phyloP scores from a whole-genome alignment of 2,797 vertebrate genomes.

The Bufotes viridis region DNA sequence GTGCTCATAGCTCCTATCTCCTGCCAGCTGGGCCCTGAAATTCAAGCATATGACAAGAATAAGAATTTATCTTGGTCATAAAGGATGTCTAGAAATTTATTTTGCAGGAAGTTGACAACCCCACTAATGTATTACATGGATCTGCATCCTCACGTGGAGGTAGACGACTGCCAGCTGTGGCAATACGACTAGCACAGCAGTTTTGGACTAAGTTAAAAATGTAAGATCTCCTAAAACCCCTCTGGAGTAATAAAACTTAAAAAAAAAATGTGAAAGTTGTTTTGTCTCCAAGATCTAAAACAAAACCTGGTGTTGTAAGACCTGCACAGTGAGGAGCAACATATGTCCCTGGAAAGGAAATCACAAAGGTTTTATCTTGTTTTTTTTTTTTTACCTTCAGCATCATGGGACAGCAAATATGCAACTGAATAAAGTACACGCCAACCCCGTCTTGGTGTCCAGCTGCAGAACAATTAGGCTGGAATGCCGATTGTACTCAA shows the following conservation, averaged over 20 bases:
- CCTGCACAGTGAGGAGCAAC: conserved; percentile 32
- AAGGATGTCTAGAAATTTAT: conserved; percentile 16
- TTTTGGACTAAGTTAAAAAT: conserved; percentile 38
- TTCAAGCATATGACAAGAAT: not conserved
- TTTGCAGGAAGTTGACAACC: conserved; percentile 17
- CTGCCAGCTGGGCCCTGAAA: not conserved
- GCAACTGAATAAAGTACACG: conserved; percentile 26
- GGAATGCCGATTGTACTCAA: conserved; percentile 49
- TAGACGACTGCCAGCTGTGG: conserved; percentile 27
- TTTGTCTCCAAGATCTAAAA: conserved; percentile 58
- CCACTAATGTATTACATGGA: conserved; percentile 7
- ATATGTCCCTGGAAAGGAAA: conserved; percentile 53
- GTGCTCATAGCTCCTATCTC: not conserved
- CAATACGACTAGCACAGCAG: conserved; percentile 35
- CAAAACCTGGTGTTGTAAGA: conserved; percentile 55
- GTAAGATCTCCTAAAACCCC: conserved; percentile 37
- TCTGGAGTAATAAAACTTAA: conserved; percentile 48
- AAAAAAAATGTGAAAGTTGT: conserved; percentile 38
- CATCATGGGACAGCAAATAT: conserved; percentile 40
- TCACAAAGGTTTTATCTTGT: conserved; percentile 21
- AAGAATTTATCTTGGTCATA: not conserved
- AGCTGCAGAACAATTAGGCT: conserved; percentile 54
- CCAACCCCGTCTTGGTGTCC: conserved; percentile 13
- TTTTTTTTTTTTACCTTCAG: conserved; percentile 46
- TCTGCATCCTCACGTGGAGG: conserved; percentile 13